These are phyloP conservation scores for Anoplophora glabripennis DNA, from an alignment of 1,140 invertebrate genomes.

Conservation along the genomic window DNA sequence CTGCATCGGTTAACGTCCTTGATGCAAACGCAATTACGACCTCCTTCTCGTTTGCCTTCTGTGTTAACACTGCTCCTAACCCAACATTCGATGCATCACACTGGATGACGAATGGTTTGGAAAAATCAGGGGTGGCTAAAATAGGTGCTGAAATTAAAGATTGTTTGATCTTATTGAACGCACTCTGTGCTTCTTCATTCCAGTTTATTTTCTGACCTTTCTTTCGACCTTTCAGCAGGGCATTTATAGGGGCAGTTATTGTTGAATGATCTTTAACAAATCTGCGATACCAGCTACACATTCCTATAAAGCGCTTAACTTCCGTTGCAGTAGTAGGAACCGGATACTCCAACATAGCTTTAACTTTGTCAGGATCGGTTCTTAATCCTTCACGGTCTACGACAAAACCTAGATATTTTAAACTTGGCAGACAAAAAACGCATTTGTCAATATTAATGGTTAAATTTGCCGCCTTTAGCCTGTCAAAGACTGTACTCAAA, in stretches of 20 bases:
- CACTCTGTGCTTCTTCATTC: not conserved
- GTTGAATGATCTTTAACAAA: too few relatives aligned
- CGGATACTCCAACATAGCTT: slow-evolving; percentile 6
- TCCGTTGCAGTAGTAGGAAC: slow-evolving; percentile 4
- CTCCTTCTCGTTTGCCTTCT: too few relatives aligned
- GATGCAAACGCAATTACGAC: slow-evolving; percentile 25
- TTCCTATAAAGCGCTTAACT: slow-evolving; percentile 13
- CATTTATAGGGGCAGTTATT: too few relatives aligned
- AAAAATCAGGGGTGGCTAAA: slow-evolving; percentile 28
- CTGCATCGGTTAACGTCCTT: slow-evolving; percentile 37
- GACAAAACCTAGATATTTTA: slow-evolving; percentile 43
- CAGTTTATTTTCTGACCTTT: not conserved
- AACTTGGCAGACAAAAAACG: slow-evolving; percentile 34
- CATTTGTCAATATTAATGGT: slow-evolving; percentile 24
- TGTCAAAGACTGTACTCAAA: slow-evolving; percentile 25
- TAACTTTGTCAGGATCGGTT: slow-evolving; percentile 41
- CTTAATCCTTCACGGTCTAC: slow-evolving; percentile 39
- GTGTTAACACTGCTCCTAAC: too few relatives aligned
- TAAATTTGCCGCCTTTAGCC: slow-evolving; percentile 24
- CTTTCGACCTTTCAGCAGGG: too few relatives aligned
- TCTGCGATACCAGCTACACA: not conserved
- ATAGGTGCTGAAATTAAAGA: slow-evolving; percentile 20
- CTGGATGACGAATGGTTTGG: slow-evolving; percentile 20
- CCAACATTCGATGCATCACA: slow-evolving; percentile 16
- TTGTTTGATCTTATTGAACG: slow-evolving; percentile 21